A percentile compares a stretch with the other conserved stretches of the same genome.
phyloP scores from a whole-genome alignment of 2,888 invertebrate genomes.

The Oxycera nigricornis region DNA sequence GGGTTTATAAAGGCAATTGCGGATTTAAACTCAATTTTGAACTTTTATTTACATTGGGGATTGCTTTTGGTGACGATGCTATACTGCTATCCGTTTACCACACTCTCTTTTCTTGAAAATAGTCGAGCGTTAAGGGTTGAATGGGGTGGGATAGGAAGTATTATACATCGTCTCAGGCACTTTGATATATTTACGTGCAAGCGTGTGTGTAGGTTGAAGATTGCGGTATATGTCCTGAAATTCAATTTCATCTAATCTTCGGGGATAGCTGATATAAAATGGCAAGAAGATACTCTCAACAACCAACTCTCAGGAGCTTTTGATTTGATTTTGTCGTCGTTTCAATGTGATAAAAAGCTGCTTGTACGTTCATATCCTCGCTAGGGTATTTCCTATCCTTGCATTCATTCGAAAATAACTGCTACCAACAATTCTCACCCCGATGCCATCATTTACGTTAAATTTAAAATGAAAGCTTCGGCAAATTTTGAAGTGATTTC shows the following conservation, averaged over 20 bases:
- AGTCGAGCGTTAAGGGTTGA: background rate
- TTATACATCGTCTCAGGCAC: background rate
- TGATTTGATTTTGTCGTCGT: slow-evolving; percentile 37
- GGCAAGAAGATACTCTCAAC: slow-evolving; percentile 22
- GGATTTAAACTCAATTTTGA: slow-evolving; percentile 44
- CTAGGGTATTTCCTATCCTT: background rate
- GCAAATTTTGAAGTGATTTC: slow-evolving; percentile 28
- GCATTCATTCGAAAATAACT: background rate
- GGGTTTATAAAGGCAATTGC: slow-evolving; percentile 40
- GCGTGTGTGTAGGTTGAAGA: background rate
- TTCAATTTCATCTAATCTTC: slow-evolving; percentile 41
- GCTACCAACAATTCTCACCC: background rate
- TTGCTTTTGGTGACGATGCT: slow-evolving; percentile 22
- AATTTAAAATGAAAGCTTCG: slow-evolving; percentile 30
- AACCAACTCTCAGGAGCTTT: slow-evolving; percentile 11
- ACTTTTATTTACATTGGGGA: slow-evolving; percentile 42
- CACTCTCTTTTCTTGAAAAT: background rate
- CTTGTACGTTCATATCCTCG: background rate
- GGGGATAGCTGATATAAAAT: slow-evolving; percentile 31
- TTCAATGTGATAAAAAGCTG: slow-evolving; percentile 29
- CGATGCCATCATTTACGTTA: slow-evolving; percentile 19
- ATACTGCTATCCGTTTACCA: background rate
- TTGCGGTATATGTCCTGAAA: slow-evolving; percentile 34
- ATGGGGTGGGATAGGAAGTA: background rate
- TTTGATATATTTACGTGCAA: background rate